These are phyloP conservation scores for Oscheius sp. DNA, from an alignment of 2,888 invertebrate species.

Conservation along the genomic window DNA sequence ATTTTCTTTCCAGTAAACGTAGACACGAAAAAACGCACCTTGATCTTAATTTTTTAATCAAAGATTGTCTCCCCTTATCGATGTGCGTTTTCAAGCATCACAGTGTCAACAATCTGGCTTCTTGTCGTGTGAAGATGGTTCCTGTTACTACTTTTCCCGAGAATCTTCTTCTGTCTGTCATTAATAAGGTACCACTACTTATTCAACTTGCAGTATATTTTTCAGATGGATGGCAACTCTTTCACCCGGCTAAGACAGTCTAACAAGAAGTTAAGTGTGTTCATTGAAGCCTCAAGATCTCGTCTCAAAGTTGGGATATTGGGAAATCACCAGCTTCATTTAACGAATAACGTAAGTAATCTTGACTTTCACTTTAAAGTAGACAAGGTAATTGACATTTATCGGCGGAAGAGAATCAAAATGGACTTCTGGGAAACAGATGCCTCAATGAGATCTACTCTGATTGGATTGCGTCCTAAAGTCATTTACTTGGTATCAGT, in stretches of 20 bases:
- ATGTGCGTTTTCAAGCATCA: no score
- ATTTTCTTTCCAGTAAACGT: no score
- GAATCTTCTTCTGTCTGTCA: background rate
- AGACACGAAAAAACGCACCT: no score
- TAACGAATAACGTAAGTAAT: conserved; percentile 13
- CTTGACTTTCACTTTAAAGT: background rate
- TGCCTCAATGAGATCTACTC: background rate
- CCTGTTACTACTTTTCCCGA: background rate
- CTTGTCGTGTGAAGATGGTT: no score
- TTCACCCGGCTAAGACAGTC: background rate
- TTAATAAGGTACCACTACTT: conserved; percentile 7
- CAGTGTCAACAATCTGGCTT: no score
- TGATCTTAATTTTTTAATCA: no score
- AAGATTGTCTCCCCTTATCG: no score
- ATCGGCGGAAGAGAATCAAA: conserved; percentile 7
- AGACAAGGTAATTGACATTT: conserved; percentile 15
- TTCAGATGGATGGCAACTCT: background rate
- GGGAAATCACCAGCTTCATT: background rate
- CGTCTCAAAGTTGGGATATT: conserved; percentile 1
- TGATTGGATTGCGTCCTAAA: conserved; percentile 18
- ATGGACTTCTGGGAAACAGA: conserved; percentile 9
- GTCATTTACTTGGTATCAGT: background rate
- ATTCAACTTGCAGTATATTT: background rate
- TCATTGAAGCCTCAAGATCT: background rate
- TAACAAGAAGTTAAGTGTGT: background rate